Conservation (phyloP, 2,888 invertebrate species). For the Oscheius onirici region DNA sequence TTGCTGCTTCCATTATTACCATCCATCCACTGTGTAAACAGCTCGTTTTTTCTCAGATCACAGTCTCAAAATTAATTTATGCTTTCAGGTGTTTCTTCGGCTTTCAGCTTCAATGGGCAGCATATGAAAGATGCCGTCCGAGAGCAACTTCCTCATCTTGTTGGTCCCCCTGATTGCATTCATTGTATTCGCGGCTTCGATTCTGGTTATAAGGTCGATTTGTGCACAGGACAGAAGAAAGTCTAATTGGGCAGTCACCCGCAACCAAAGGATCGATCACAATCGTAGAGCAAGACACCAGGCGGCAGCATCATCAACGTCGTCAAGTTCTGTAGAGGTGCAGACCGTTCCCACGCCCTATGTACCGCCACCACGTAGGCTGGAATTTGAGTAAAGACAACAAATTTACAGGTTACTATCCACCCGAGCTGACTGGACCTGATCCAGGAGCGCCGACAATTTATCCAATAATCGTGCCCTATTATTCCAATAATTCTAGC, state of each 20-base stretch:
- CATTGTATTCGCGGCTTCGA: conserved; percentile 16
- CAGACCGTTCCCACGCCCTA: conserved; percentile 11
- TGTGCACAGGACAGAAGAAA: conserved; percentile 7
- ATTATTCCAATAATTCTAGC: conserved; percentile 34
- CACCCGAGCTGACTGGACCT: conserved; percentile 42
- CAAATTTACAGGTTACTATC: conserved; percentile 40
- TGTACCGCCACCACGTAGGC: conserved; percentile 29
- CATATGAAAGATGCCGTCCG: conserved; percentile 7
- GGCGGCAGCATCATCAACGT: neutral
- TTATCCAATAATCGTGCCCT: conserved; percentile 53
- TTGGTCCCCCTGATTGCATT: conserved; percentile 25
- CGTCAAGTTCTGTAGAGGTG: conserved; percentile 21
- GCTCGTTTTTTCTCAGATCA: no score
- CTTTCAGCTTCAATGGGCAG: neutral
- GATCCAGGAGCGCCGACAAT: conserved; percentile 35
- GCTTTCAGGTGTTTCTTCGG: no score
- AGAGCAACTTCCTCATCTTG: conserved; percentile 24
- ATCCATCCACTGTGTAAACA: no score
- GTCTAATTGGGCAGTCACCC: conserved; percentile 19
- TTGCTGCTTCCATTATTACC: no score
- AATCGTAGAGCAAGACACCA: conserved; percentile 12
- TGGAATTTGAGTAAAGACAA: neutral
- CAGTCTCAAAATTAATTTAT: no score
- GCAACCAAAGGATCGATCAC: conserved; percentile 17
- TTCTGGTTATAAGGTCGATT: conserved; percentile 20